Evolutionary conservation across 2,797 vertebrate species (phyloP).

Genomic region (Parambassis ranga): DNA sequence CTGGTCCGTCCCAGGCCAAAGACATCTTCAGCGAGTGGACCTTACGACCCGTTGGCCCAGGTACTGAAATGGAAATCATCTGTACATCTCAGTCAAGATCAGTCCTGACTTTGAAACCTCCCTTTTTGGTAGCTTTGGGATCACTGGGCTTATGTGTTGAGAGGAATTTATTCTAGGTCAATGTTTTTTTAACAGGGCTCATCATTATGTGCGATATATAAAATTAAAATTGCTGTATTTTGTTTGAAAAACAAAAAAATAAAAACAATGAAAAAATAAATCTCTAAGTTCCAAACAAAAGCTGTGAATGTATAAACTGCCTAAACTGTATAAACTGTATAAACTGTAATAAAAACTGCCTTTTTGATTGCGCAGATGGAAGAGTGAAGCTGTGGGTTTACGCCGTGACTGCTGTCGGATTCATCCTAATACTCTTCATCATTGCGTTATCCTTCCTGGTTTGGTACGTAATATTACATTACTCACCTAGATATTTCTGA

Average conservation of each 20-base stretch:
- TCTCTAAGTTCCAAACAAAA: not conserved
- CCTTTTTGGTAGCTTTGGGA: slow-evolving; percentile 37
- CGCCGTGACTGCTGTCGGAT: slow-evolving; percentile 89
- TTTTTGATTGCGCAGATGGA: slow-evolving; percentile 87
- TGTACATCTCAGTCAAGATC: not conserved
- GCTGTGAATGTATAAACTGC: no score
- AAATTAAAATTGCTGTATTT: not conserved
- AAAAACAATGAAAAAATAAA: not conserved
- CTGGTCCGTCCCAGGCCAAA: slow-evolving; percentile 89
- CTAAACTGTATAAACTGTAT: no score
- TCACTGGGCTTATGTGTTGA: not conserved
- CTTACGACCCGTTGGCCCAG: slow-evolving; percentile 93
- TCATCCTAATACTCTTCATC: slow-evolving; percentile 90
- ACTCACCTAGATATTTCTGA: slow-evolving; percentile 1
- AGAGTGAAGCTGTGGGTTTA: slow-evolving; percentile 97
- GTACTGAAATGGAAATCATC: slow-evolving; percentile 76
- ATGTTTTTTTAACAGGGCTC: slow-evolving; percentile 21
- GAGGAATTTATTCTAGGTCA: slow-evolving; percentile 19
- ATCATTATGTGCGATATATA: not conserved
- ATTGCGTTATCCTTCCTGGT: slow-evolving; percentile 91
- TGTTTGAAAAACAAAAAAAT: slow-evolving; percentile 3
- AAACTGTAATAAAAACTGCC: slow-evolving; percentile 37
- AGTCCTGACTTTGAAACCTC: slow-evolving; percentile 29
- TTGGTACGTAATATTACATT: slow-evolving; percentile 88
- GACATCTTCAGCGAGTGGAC: slow-evolving; percentile 96